These are phyloP conservation scores for Anarhynchus alexandrinus DNA, from an alignment of 2,113 vertebrate genomes.

Conservation along the genomic window DNA sequence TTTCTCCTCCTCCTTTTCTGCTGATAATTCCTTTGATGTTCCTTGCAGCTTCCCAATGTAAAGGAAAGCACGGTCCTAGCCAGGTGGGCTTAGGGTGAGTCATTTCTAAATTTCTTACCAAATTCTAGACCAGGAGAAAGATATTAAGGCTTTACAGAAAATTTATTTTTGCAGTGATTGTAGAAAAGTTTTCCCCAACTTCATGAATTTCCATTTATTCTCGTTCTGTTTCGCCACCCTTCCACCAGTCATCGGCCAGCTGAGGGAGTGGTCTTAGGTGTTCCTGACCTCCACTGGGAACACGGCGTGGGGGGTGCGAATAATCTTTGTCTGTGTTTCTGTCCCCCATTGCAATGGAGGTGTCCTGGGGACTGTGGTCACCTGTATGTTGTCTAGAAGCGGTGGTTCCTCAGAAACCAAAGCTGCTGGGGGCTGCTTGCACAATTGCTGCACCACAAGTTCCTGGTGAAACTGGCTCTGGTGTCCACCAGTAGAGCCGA, in stretches of 20 bases:
- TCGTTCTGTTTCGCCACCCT: background rate
- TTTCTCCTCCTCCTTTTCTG: background rate
- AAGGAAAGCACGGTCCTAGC: background rate
- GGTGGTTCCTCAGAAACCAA: background rate
- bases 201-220: background rate
- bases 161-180: background rate
- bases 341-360: fast-evolving
- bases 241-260: background rate
- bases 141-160: background rate
- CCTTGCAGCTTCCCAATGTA: background rate
- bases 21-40: background rate
- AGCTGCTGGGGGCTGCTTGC: background rate
- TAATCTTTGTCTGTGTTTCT: background rate
- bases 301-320: fast-evolving
- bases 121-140: background rate
- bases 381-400: background rate
- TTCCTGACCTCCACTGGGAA: background rate
- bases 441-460: background rate
- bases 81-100: background rate
- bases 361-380: background rate
- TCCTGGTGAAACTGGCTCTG: background rate
- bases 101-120: background rate
- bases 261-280: background rate
- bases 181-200: background rate
- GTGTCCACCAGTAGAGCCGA: background rate